Evolutionary conservation across 2,888 invertebrate species (phyloP).

Genomic region (Nephrotoma appendiculata): DNA sequence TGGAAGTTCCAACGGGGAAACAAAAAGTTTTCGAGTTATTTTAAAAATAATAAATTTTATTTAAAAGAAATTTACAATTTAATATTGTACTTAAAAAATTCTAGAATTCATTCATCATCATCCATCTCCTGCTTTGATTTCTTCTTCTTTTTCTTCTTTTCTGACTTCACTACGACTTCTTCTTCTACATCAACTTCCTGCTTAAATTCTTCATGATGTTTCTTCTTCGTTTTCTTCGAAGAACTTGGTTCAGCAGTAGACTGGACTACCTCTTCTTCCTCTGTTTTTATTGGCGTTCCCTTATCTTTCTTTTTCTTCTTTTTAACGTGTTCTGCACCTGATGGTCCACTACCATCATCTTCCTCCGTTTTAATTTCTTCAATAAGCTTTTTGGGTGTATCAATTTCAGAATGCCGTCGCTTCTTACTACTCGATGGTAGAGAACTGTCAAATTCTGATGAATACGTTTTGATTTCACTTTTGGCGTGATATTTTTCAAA

Average conservation of each 20-base stretch:
- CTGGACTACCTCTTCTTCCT: neutral
- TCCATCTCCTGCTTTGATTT: neutral
- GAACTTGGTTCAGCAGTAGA: constrained; percentile 15
- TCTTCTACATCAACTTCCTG: constrained; percentile 40
- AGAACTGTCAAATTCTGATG: constrained; percentile 67
- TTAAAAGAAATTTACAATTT: neutral
- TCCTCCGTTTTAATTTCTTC: constrained; percentile 17
- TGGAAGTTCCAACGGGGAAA: too few relatives aligned
- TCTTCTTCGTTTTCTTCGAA: constrained; percentile 38
- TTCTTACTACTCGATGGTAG: constrained; percentile 41
- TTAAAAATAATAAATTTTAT: neutral
- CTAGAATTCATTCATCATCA: neutral
- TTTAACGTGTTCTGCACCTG: constrained; percentile 13
- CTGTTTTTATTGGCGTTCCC: constrained; percentile 13
- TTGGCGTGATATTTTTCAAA: constrained; percentile 80
- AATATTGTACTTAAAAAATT: neutral
- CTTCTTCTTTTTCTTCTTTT: constrained; percentile 1
- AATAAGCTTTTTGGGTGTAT: constrained; percentile 17
- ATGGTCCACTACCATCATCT: constrained; percentile 17
- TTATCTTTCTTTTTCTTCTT: constrained; percentile 21
- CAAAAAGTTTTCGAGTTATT: neutral
- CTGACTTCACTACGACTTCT: constrained; percentile 15
- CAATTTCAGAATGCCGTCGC: constrained; percentile 40
- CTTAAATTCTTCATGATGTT: constrained; percentile 28
- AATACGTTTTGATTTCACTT: constrained; percentile 68